phyloP scores from a whole-genome alignment of 2,888 invertebrate genomes.

The Argyresthia albistria region DNA sequence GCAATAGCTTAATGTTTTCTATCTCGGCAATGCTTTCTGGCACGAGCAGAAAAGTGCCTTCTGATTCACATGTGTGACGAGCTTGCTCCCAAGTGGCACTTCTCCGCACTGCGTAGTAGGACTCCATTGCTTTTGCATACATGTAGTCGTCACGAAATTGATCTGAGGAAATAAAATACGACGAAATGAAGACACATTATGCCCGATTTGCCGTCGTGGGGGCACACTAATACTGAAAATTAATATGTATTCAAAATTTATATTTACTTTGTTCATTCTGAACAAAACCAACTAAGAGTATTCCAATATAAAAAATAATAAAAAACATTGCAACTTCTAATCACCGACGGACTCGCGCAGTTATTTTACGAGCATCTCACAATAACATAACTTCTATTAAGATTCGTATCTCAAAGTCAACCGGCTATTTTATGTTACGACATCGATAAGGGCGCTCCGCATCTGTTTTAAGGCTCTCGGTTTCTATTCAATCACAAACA shows the following conservation, averaged over 20 bases:
- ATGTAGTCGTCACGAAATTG: slow-evolving; percentile 34
- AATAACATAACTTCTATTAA: too few species aligned
- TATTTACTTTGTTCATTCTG: neutral
- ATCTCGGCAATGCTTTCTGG: slow-evolving; percentile 30
- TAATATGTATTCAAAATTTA: too few species aligned
- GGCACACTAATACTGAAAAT: too few species aligned
- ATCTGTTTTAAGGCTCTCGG: neutral
- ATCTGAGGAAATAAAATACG: too few species aligned
- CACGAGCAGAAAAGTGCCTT: slow-evolving; percentile 30
- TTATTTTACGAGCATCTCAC: too few species aligned
- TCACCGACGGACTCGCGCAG: too few species aligned
- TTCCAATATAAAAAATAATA: too few species aligned
- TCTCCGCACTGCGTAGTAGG: slow-evolving; percentile 34
- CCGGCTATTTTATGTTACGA: neutral
- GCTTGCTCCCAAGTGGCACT: slow-evolving; percentile 34
- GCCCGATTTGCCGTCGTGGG: too few species aligned
- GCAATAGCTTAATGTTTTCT: slow-evolving; percentile 33
- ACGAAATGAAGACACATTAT: too few species aligned
- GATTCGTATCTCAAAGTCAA: neutral
- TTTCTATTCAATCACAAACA: slow-evolving; percentile 23
- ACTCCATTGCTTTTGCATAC: slow-evolving; percentile 32
- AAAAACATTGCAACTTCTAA: too few species aligned
- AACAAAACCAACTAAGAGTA: too few species aligned
- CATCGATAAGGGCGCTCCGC: neutral
- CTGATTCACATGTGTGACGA: slow-evolving; percentile 32